phyloP scores from a whole-genome alignment of 1,140 invertebrate species.

The Agraylea sexmaculata region DNA sequence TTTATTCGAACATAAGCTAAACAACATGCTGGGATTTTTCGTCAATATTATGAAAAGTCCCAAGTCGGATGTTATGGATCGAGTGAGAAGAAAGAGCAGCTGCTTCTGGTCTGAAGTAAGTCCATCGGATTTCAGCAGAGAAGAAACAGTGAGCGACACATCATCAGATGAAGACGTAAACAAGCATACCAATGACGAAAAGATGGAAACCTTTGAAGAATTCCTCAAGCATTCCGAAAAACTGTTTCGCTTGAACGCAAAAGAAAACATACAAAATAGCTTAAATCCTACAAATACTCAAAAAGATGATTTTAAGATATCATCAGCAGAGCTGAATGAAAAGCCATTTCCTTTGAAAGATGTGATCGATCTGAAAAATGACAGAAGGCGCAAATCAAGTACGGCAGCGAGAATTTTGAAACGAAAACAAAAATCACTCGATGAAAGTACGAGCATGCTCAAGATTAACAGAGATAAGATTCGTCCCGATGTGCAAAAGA shows the following conservation, averaged over 20 bases:
- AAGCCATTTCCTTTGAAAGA: conserved; percentile 17
- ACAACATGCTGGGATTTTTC: conserved; percentile 38
- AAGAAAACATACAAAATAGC: conserved; percentile 8
- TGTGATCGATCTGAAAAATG: conserved; percentile 12
- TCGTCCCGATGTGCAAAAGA: conserved; percentile 28
- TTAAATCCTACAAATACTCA: conserved; percentile 15
- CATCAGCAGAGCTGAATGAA: conserved; percentile 15
- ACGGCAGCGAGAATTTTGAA: conserved; percentile 6
- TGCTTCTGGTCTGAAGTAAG: conserved; percentile 36
- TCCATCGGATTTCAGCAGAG: conserved; percentile 26
- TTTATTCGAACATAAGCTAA: conserved; percentile 29
- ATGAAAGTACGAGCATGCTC: conserved; percentile 12
- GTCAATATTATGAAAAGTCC: conserved; percentile 34
- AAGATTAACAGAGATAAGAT: conserved; percentile 4
- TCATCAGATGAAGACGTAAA: conserved; percentile 28
- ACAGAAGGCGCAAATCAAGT: conserved; percentile 12
- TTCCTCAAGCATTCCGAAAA: conserved; percentile 25
- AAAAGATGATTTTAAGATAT: conserved; percentile 17
- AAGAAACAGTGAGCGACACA: conserved; percentile 22
- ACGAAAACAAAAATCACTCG: conserved; percentile 16
- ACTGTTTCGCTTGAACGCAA: too few relatives aligned
- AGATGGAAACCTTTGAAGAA: conserved; percentile 38
- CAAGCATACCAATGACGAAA: conserved; percentile 25
- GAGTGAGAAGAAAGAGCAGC: conserved; percentile 30
- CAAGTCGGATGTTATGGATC: conserved; percentile 27